Conservation (phyloP, 2,113 vertebrate species). For the Martes martes region DNA sequence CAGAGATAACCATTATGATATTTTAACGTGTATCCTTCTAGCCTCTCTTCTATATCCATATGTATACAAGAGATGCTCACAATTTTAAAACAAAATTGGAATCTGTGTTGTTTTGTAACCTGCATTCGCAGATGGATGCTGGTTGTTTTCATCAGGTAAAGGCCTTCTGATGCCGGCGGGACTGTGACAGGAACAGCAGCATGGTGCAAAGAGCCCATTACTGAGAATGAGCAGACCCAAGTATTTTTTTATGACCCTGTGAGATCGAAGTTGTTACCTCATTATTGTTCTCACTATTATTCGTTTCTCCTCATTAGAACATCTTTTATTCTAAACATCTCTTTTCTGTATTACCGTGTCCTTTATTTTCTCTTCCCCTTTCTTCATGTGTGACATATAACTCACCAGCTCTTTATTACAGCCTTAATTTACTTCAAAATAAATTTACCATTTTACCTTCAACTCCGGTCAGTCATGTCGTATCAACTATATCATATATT, state of each 20-base stretch:
- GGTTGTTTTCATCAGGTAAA: neutral
- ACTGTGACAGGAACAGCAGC: neutral
- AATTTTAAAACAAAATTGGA: neutral
- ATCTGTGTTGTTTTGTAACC: neutral
- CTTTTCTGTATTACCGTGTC: neutral
- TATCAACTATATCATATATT: neutral
- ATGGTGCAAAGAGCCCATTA: neutral
- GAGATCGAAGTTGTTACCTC: neutral
- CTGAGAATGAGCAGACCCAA: neutral
- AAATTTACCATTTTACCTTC: conserved; percentile 12
- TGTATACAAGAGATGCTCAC: neutral
- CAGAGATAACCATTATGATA: neutral
- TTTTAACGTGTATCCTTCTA: neutral
- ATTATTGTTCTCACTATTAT: neutral
- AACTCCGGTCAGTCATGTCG: neutral
- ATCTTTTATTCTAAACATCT: neutral
- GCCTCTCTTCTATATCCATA: neutral
- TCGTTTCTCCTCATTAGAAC: neutral
- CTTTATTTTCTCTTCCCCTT: conserved; percentile 10
- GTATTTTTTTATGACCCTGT: neutral
- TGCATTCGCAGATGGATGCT: neutral
- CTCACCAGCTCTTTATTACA: neutral
- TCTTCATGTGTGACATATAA: neutral
- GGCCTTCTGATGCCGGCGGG: neutral
- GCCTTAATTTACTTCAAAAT: neutral